Base-by-base conservation (phyloP, 2,797 vertebrate genomes). In the Anguilla obscura region DNA sequence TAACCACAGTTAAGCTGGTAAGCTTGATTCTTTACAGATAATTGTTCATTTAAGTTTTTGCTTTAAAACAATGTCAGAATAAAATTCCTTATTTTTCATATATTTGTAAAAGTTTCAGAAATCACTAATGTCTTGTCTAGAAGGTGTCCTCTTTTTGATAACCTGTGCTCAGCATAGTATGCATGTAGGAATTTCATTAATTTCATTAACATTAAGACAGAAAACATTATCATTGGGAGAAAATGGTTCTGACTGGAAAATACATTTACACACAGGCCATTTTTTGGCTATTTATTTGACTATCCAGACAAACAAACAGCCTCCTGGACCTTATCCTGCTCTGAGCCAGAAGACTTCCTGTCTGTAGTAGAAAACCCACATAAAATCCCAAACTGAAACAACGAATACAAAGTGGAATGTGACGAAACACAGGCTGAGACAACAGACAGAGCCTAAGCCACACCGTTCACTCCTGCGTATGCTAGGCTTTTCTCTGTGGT, bases 351-450 rank as follows among this genome's bases (percentile, higher is more conserved):
- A 79, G 74, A 79, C 74, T 79, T 79, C 33, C 74, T 76, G 74
- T 80, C 4, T 80, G 36, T 80, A 24, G 76, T 24, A 45, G 76
- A n/a, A 21, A 40, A 80, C 40, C 24, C 76, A 80, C 36, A 80
- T n/a, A 48, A 48, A 80, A 76, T 6, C 74, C 33, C 74, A 76
- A 76, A 21, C 76, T 12, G 10, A 48, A 80, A 48, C 76, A 80
- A 80, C 76, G 48, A 80, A 80, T 80, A 80, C 76, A 80, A 80
- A 6, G 1, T n/a, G 24, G 76, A 80, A 80, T 48, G 76, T 24
- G 76, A 24, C 4, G 6, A 21, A n/a, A n/a, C 6, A 5, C 40
- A 50, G 76, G 8, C 76, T 48, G 36, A 80, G 40, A 9, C 36
- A 48, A 48, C 40, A 80, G 24, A 76, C 14, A 36, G 33, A 76